A percentile compares a stretch with the other conserved stretches of the same genome.
Evolutionary conservation across 1,140 invertebrate species (phyloP).

Genomic region (Brachionus manjavacas): DNA sequence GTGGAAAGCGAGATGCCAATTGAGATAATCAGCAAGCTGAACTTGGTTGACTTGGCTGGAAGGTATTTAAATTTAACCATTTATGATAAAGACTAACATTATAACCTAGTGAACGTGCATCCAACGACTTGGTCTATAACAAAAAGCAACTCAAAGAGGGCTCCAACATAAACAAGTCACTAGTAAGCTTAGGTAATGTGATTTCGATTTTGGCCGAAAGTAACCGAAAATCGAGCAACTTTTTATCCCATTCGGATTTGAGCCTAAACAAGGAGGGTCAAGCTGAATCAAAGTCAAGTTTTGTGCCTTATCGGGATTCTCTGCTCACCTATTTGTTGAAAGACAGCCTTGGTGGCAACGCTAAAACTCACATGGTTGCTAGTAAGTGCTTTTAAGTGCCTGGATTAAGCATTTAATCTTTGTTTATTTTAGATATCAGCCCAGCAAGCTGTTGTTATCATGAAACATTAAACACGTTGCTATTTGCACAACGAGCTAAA

Average conservation of each 20-base stretch:
- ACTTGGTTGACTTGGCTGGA: constrained; percentile 68
- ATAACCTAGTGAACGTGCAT: constrained; percentile 52
- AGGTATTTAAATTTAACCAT: constrained; percentile 51
- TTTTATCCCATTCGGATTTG: constrained; percentile 74
- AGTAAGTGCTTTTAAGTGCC: constrained; percentile 50
- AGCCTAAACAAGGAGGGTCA: constrained; percentile 82
- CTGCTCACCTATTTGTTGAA: constrained; percentile 63
- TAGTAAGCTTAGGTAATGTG: constrained; percentile 61
- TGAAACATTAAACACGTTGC: constrained; percentile 65
- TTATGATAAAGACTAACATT: background rate
- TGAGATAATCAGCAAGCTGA: constrained; percentile 62
- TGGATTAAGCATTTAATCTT: background rate
- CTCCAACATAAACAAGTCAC: constrained; percentile 63
- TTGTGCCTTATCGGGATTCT: constrained; percentile 65
- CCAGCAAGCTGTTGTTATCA: constrained; percentile 67
- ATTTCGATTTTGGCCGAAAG: constrained; percentile 58
- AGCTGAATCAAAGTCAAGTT: constrained; percentile 61
- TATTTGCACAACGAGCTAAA: constrained; percentile 64
- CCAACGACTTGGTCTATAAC: constrained; percentile 55
- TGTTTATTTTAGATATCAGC: constrained; percentile 64
- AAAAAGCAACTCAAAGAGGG: constrained; percentile 62
- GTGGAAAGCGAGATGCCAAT: constrained; percentile 55
- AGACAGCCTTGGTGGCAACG: constrained; percentile 66
- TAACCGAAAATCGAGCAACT: background rate
- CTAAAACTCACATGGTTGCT: constrained; percentile 65